Evolutionary conservation across 2,888 invertebrate genomes (phyloP).

Genomic region (Gerris lacustris): DNA sequence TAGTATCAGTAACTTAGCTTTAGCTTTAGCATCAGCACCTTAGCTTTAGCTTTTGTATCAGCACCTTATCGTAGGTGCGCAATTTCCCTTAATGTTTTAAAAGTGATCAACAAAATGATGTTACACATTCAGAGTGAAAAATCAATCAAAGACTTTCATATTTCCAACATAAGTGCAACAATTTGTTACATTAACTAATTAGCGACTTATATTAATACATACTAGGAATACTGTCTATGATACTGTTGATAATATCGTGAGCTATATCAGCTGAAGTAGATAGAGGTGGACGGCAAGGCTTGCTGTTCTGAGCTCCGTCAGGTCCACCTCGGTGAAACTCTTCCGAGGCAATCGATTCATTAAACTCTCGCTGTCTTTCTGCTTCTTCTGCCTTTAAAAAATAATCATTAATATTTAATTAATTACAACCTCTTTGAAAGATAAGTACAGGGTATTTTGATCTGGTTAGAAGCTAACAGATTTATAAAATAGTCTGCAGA

Average conservation of each 20-base stretch:
- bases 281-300: background rate
- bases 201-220: constrained; percentile 5
- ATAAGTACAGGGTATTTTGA: no score
- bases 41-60: no score
- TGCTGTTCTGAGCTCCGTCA: constrained; percentile 19
- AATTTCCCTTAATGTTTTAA: no score
- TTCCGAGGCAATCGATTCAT: background rate
- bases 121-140: no score
- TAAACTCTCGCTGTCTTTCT: constrained; percentile 20
- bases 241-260: constrained; percentile 36
- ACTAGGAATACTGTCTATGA: constrained; percentile 36
- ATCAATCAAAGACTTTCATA: no score
- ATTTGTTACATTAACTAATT: no score
- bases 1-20: no score
- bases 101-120: no score
- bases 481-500: background rate
- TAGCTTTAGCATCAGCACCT: no score
- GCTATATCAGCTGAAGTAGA: constrained; percentile 34
- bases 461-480: background rate
- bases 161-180: no score
- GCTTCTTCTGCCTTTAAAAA: constrained; percentile 34
- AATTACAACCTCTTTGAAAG: background rate
- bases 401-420: constrained; percentile 1
- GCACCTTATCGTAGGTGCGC: no score
- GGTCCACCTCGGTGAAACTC: constrained; percentile 6